Conservation (phyloP, 2,797 vertebrate genomes). For the Helostoma temminkii region DNA sequence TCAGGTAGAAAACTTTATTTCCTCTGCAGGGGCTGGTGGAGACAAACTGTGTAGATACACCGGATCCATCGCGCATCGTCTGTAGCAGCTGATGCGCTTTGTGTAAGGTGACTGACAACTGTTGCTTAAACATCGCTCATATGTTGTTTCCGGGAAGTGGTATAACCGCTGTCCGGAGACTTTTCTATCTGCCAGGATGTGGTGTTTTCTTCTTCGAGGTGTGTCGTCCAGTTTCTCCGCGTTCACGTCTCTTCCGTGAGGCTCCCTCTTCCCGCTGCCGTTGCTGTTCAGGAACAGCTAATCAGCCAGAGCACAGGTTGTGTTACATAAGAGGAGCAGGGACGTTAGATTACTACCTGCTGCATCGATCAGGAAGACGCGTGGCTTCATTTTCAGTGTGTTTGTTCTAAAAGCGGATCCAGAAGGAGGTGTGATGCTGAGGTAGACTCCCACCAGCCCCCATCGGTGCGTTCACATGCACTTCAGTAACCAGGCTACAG, state of each 20-base stretch:
- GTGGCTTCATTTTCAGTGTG: neutral
- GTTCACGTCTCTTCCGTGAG: slow-evolving; percentile 59
- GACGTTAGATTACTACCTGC: neutral
- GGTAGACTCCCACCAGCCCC: slow-evolving; percentile 1
- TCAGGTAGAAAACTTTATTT: slow-evolving; percentile 85
- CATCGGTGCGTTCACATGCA: too few relatives aligned
- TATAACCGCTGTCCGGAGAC: neutral
- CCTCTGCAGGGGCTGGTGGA: neutral
- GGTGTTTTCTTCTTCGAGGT: neutral
- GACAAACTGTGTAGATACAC: neutral
- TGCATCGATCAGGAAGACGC: neutral
- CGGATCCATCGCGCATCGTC: neutral
- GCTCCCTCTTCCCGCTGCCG: slow-evolving; percentile 8
- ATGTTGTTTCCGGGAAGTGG: neutral
- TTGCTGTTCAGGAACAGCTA: slow-evolving; percentile 63
- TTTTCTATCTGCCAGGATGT: neutral
- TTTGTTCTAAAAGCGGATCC: too few relatives aligned
- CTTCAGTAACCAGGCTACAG: too few relatives aligned
- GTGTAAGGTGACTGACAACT: slow-evolving; percentile 44
- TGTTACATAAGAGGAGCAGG: slow-evolving; percentile 56
- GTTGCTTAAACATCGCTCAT: slow-evolving; percentile 41
- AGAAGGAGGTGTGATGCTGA: neutral
- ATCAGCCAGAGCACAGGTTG: slow-evolving; percentile 50
- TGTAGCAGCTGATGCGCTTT: slow-evolving; percentile 25
- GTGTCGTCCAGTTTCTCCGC: slow-evolving; percentile 11